Percentiles rank a stretch among this genome's conserved stretches.
phyloP scores from a whole-genome alignment of 2,888 invertebrate genomes.

The Drosophila lutescens region DNA sequence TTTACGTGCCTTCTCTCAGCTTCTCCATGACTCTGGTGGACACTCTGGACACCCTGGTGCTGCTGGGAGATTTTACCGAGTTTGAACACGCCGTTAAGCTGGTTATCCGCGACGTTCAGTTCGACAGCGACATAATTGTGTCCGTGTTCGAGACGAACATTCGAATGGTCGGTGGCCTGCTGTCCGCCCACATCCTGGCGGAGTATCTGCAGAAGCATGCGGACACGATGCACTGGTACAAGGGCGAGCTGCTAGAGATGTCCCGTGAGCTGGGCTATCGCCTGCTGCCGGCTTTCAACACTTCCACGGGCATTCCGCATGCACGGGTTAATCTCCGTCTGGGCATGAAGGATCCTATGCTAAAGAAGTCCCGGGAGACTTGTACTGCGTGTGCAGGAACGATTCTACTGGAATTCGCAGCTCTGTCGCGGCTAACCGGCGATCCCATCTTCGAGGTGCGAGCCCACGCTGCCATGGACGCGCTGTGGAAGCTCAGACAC shows the following conservation, averaged over 20 bases:
- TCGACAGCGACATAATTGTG: conserved; percentile 97
- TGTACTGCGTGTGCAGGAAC: conserved; percentile 99
- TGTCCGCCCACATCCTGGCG: conserved; percentile 96
- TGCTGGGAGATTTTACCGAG: conserved; percentile 96
- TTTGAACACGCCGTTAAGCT: conserved; percentile 96
- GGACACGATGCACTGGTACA: conserved; percentile 92
- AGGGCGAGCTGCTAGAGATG: conserved; percentile 93
- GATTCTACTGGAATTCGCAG: conserved; percentile 98
- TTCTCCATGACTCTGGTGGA: conserved; percentile 98
- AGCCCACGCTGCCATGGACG: conserved; percentile 98
- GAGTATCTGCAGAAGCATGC: conserved; percentile 91
- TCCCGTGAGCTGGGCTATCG: conserved; percentile 97
- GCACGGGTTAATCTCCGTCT: conserved; percentile 95
- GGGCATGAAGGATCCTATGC: conserved; percentile 91
- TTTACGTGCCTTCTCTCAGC: conserved; percentile 86
- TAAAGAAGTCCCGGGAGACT: conserved; percentile 93
- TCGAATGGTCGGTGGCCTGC: conserved; percentile 96
- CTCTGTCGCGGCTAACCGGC: conserved; percentile 95
- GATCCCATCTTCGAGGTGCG: conserved; percentile 96
- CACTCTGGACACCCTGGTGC: conserved; percentile 95
- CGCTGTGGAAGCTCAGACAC: conserved; percentile 97
- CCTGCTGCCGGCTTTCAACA: conserved; percentile 98
- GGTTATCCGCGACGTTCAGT: conserved; percentile 93
- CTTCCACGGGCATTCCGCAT: conserved; percentile 98
- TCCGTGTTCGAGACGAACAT: conserved; percentile 99